These are phyloP conservation scores for Brachionus calyciflorus DNA, from an alignment of 1,140 invertebrate genomes.

Conservation along the genomic window DNA sequence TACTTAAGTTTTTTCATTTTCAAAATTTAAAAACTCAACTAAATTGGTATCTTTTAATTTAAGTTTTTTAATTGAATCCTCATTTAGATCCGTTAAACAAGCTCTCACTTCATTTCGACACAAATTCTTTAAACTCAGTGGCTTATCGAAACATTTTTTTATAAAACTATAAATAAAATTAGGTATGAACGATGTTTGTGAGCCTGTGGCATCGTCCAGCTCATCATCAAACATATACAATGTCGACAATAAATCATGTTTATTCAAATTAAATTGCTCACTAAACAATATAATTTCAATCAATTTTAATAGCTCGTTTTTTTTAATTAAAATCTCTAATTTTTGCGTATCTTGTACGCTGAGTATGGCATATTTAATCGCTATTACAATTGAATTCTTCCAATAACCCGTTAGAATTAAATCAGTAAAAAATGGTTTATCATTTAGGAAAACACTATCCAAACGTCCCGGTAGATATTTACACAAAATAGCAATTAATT, in stretches of 20 bases:
- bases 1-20: neutral
- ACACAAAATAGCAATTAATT: conserved; percentile 7
- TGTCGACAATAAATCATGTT: neutral
- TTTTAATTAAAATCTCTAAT: neutral
- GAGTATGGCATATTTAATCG: conserved; percentile 21
- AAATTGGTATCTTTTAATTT: neutral
- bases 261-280: neutral
- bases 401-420: conserved; percentile 22
- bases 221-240: conserved; percentile 14
- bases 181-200: neutral
- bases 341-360: neutral
- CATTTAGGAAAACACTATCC: neutral
- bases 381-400: conserved; percentile 13
- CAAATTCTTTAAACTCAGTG: conserved; percentile 20
- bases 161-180: conserved; percentile 3
- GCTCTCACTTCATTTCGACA: neutral
- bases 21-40: neutral
- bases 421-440: conserved; percentile 2
- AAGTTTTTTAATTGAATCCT: neutral
- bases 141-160: conserved; percentile 2
- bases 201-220: neutral
- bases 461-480: neutral
- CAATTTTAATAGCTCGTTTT: neutral
- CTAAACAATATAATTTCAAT: conserved; percentile 29
- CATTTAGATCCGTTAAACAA: neutral